Base-by-base conservation (phyloP, 2,888 invertebrate species). In the Yponomeuta malinellus region DNA sequence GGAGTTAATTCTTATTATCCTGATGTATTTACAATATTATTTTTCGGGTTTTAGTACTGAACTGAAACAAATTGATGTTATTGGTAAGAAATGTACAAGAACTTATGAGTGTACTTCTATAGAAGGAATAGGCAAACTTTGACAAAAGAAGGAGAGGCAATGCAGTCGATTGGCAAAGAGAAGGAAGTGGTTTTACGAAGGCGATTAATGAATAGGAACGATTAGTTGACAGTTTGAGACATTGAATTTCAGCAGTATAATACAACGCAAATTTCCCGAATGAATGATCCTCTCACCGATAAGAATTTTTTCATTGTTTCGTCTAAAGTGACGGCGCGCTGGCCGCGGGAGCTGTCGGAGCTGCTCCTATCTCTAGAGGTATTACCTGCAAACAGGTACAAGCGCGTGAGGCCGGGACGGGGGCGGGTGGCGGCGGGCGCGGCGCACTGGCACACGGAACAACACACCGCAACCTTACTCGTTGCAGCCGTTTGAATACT, bases 301-400 rank as follows among this genome's bases (percentile, higher is more conserved):
- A 97, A 93, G 93, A 97, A 97, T 91, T 96, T 97, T 95, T 97
- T 96, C 93, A 97, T 97, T 95, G 97, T 97, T 93, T 97, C 96
- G 90, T 97, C 96, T 93, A 97, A 95, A 90, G 97, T 96, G 91
- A 96, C 96, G 89, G 96, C 96, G 83, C 96, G 95, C 94, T 96
- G 96, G 90, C 95, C 94, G 88, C 94, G 94, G 89, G 96, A 95
- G 86, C 94, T 87, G 80, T 87, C 89, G 79, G 87, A 86, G 79
- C 87, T 93, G 89, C 94, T 93, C 93, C 94, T 94, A 93, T 94
- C 94, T 93, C 93, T 94, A 59, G 52, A 59, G 52, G 52, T 59
- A 88, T 91, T 93, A 89, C 93, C 93, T 93, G 93, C 81, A 83
- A 91, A 90, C 90, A 92, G 86, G 84, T 83, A 82, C 85, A 63